phyloP scores from a whole-genome alignment of 2,113 vertebrate species.

The Sula dactylatra region DNA sequence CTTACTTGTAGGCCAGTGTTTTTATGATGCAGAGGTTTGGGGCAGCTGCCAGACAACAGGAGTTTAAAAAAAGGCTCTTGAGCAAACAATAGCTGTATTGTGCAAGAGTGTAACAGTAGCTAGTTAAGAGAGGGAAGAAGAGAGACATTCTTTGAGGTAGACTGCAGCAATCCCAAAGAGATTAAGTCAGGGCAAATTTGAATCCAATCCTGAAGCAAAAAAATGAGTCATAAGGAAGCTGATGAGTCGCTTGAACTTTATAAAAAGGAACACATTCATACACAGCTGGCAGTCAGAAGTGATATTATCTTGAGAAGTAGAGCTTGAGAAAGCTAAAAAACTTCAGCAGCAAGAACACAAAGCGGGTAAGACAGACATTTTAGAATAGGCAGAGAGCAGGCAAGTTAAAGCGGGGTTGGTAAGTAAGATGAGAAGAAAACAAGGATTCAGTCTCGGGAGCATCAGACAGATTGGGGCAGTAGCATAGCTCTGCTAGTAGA shows the following conservation, averaged over 20 bases:
- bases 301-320: slow-evolving; percentile 43
- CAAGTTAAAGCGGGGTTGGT: slow-evolving; percentile 2
- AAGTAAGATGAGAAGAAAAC: neutral
- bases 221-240: slow-evolving; percentile 62
- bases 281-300: slow-evolving; percentile 52
- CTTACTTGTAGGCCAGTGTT: slow-evolving; percentile 24
- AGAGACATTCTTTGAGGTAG: slow-evolving; percentile 66
- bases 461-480: neutral
- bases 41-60: slow-evolving; percentile 51
- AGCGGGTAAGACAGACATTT: neutral
- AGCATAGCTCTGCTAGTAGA: neutral
- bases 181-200: slow-evolving; percentile 58
- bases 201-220: slow-evolving; percentile 62
- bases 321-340: slow-evolving; percentile 33
- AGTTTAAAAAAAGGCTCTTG: slow-evolving; percentile 53
- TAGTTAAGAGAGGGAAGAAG: slow-evolving; percentile 51
- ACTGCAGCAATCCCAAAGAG: slow-evolving; percentile 48
- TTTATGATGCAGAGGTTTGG: slow-evolving; percentile 50
- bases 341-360: neutral
- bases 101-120: slow-evolving; percentile 57
- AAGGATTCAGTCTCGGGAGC: neutral
- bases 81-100: slow-evolving; percentile 58
- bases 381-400: neutral
- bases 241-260: slow-evolving; percentile 54
- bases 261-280: slow-evolving; percentile 31